Conservation (phyloP, 2,113 vertebrate genomes). For the Actenoides hombroni region DNA sequence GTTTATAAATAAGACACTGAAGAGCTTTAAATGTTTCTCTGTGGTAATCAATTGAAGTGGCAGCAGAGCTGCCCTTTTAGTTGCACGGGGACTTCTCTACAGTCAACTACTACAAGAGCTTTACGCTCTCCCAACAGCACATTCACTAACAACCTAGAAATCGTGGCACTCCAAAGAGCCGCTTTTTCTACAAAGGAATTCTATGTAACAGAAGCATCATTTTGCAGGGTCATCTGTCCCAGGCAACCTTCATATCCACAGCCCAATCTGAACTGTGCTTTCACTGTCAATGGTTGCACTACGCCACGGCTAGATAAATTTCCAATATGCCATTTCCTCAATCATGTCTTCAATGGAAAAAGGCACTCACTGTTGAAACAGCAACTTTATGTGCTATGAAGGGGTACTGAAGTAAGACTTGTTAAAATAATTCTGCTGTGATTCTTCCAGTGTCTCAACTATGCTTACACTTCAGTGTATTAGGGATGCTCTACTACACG, state of each 20-base stretch:
- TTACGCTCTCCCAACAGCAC: background rate
- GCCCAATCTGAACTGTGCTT: background rate
- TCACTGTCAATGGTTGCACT: background rate
- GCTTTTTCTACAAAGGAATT: background rate
- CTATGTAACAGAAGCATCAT: background rate
- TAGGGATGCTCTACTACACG: background rate
- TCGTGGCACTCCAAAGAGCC: background rate
- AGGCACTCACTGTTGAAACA: constrained; percentile 42
- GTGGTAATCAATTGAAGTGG: background rate
- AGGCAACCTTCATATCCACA: background rate
- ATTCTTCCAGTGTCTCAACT: background rate
- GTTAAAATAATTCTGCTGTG: background rate
- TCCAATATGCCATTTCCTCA: constrained; percentile 25
- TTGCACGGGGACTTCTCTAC: background rate
- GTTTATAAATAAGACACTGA: background rate
- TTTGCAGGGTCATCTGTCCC: background rate
- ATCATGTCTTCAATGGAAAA: constrained; percentile 3
- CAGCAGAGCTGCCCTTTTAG: background rate
- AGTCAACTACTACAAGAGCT: background rate
- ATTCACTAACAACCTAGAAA: background rate
- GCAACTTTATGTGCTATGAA: background rate
- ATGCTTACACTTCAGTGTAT: background rate
- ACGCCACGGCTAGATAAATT: background rate
- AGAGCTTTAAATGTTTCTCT: background rate
- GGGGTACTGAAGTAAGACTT: background rate